Conservation (phyloP, 2,113 vertebrate species). For the Tychaedon coryphoeus region DNA sequence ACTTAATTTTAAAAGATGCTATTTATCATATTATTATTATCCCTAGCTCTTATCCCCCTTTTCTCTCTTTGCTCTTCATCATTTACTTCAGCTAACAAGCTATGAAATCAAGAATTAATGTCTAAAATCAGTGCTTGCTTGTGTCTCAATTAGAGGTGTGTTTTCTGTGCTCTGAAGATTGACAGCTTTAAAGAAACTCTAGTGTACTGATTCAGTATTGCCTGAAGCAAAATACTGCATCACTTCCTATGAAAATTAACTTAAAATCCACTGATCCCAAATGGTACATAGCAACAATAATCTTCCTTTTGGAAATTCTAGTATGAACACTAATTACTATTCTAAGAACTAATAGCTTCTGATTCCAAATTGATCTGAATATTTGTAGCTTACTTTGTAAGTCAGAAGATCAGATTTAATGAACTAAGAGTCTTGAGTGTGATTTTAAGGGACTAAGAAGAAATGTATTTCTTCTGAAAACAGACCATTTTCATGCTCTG, state of each 20-base stretch:
- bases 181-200: not conserved
- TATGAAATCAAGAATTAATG: not conserved
- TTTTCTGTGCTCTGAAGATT: not conserved
- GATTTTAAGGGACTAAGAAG: not conserved
- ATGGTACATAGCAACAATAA: not conserved
- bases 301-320: not conserved
- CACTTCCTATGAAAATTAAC: not conserved
- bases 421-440: not conserved
- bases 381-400: not conserved
- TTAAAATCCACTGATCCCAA: not conserved
- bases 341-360: not conserved
- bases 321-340: not conserved
- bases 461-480: not conserved
- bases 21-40: not conserved
- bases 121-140: not conserved
- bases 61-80: not conserved
- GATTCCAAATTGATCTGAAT: not conserved
- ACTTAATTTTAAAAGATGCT: not conserved
- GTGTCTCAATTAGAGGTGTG: not conserved
- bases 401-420: not conserved
- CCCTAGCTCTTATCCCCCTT: not conserved
- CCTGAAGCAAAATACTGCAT: not conserved
- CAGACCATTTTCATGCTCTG: not conserved
- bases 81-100: not conserved
- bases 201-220: not conserved